phyloP scores from a whole-genome alignment of 2,888 invertebrate species.

The Drosophila fungiperda region DNA sequence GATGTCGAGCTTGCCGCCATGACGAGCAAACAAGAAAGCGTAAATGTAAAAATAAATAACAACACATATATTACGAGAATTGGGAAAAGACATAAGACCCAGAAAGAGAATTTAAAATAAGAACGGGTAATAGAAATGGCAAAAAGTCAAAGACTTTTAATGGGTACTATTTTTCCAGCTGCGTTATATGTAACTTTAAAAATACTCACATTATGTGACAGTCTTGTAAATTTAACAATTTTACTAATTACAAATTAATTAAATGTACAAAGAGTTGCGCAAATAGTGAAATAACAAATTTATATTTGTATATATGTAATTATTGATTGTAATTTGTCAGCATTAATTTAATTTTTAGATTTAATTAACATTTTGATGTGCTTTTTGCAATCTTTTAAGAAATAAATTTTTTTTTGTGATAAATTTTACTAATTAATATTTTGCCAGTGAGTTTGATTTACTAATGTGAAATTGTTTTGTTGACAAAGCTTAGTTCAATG shows the following conservation, averaged over 20 bases:
- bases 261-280: not conserved
- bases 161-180: constrained; percentile 18
- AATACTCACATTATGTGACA: not conserved
- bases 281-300: not conserved
- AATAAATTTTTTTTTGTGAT: not conserved
- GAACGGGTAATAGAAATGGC: constrained; percentile 7
- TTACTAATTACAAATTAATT: not conserved
- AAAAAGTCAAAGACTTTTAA: constrained; percentile 27
- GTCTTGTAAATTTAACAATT: not conserved
- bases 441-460: not conserved
- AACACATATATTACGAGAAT: constrained; percentile 51
- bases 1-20: constrained; percentile 21
- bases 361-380: not conserved
- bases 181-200: not conserved
- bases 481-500: not conserved
- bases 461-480: not conserved
- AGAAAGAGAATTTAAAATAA: constrained; percentile 5
- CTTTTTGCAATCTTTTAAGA: not conserved
- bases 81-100: constrained; percentile 17
- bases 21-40: constrained; percentile 54
- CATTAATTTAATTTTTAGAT: too few species aligned
- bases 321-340: not conserved
- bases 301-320: not conserved
- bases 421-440: fast-evolving
- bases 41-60: constrained; percentile 69